Percentiles rank a stretch among this genome's conserved stretches.
phyloP scores from a whole-genome alignment of 2,113 vertebrate species.

The Neomonachus schauinslandi region DNA sequence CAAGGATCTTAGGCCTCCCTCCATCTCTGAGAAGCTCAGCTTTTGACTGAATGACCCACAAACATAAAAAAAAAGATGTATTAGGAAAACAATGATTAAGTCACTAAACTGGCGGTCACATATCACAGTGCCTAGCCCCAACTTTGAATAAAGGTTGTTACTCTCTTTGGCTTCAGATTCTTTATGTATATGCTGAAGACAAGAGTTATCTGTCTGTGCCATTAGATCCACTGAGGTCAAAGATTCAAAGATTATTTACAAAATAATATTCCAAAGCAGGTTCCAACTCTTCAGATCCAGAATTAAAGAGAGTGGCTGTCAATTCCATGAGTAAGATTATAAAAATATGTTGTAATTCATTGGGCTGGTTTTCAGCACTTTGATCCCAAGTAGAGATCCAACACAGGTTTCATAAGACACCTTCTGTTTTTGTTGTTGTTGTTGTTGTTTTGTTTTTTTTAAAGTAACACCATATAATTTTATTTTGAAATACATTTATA shows the following conservation, averaged over 20 bases:
- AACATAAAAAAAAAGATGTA: neutral
- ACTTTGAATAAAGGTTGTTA: neutral
- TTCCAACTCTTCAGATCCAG: neutral
- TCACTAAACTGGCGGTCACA: neutral
- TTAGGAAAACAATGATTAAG: neutral
- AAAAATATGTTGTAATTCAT: neutral
- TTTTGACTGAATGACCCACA: neutral
- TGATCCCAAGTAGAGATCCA: neutral
- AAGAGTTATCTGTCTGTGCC: neutral
- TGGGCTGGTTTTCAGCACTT: neutral
- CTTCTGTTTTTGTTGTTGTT: too few relatives aligned
- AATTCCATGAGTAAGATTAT: neutral
- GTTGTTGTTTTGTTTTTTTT: too few relatives aligned
- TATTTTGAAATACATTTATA: too few relatives aligned
- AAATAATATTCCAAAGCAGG: conserved; percentile 19
- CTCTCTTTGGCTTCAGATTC: neutral
- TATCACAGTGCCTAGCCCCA: neutral
- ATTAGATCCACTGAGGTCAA: neutral
- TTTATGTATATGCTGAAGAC: neutral
- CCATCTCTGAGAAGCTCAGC: neutral
- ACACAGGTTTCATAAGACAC: neutral
- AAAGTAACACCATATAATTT: too few relatives aligned
- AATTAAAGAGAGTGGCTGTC: neutral
- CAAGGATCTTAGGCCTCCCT: neutral
- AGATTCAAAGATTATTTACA: neutral